Percentiles rank a stretch among this genome's conserved stretches.
Conservation (phyloP, 2,888 invertebrate species). For the Acleris emargana region DNA sequence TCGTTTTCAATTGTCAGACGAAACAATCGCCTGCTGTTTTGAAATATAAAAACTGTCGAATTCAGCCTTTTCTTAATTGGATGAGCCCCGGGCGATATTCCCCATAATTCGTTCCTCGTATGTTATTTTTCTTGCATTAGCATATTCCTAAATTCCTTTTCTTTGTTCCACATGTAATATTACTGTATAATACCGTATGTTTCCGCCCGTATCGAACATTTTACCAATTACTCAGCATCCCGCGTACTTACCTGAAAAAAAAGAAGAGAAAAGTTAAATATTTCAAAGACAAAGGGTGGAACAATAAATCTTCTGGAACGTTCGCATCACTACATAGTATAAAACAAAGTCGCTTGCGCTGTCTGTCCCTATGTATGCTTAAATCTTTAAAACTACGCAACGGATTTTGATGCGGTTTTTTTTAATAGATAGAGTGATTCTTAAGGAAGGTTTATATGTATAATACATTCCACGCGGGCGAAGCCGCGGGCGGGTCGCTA, state of each 20-base stretch:
- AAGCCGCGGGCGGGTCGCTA: too few species aligned
- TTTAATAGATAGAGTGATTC: too few species aligned
- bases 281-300: constrained; percentile 16
- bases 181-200: constrained; percentile 16
- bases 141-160: constrained; percentile 25
- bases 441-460: too few species aligned
- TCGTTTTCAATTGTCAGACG: constrained; percentile 35
- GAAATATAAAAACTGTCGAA: constrained; percentile 30
- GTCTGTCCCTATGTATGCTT: too few species aligned
- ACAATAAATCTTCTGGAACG: constrained; percentile 18
- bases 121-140: constrained; percentile 33
- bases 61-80: constrained; percentile 39
- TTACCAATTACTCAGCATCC: constrained; percentile 37
- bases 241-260: constrained; percentile 70
- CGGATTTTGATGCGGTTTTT: too few species aligned
- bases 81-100: constrained; percentile 36
- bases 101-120: constrained; percentile 20
- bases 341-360: too few species aligned
- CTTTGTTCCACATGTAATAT: constrained; percentile 16
- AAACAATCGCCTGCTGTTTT: constrained; percentile 26
- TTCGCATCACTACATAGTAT: too few species aligned
- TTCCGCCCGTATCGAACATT: constrained; percentile 24
- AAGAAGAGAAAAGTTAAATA: constrained; percentile 42
- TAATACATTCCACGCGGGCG: too few species aligned
- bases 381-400: too few species aligned